Base-by-base conservation (phyloP, 92 coral and sea anemone species). In the Siderastrea siderea region DNA sequence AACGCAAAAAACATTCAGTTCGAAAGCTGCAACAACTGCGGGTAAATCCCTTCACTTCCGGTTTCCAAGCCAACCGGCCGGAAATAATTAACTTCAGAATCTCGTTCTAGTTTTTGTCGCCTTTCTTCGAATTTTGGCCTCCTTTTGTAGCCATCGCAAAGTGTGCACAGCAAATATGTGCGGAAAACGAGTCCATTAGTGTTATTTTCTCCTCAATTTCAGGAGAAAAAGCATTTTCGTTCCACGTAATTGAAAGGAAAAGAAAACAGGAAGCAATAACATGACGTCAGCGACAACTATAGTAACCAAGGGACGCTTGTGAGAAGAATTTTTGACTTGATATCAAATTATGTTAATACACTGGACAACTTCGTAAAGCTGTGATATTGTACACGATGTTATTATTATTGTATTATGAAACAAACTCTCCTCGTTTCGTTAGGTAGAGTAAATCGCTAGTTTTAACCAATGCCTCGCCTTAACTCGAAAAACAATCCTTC, bases 261-360 rank as follows among this genome's bases (percentile, higher is more conserved):
- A 73, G 80, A 81, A 90, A 90, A 90, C 93, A 90, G 93, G 93
- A 90, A 90, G 83, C 71, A 11, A 75, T 26, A 72, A 47, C 11
- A 90, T 90, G 93, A 90, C 93, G 93, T 86, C 78, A 86, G 90
- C 68, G 86, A 84, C 87, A 80, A 85, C 89, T 85, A 85, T 85
- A 82, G 93, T 88, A 75, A 86, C 81, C 87, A 54, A 54, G 78
- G 43, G 73, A 53, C 3, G 8, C 5, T 1, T 3, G 79, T 86
- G 76, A 17, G 68, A 80, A 90, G 93, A 90, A 86, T 86, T 51
- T 81, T 10, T 2, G 45, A 9, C 13, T 59, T 63, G 80, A 84
- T n/a, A 6, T 11, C 16, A 16, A 3, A 5, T 71, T 52, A 55
- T 55, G 68, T 38, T 49, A 50, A 82, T 69, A 14, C 49, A 12